Evolutionary conservation across 1,140 invertebrate species (phyloP).

Genomic region (Pentalonia nigronervosa): DNA sequence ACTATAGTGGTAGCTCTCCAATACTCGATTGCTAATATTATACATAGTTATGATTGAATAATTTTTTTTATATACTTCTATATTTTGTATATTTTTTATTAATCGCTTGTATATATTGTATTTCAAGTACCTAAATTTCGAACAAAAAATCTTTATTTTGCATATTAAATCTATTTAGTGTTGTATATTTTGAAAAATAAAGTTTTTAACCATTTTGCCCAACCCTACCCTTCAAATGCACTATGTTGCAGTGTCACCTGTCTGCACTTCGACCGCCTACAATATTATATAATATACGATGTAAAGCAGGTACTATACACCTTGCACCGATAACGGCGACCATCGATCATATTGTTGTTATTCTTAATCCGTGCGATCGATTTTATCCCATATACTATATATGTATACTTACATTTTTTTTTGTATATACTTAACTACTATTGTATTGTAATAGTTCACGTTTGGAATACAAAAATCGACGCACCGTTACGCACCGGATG

Average conservation of each 20-base stretch:
- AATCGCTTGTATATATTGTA: too few species aligned
- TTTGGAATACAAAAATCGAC: slow-evolving; percentile 18
- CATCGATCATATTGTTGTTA: slow-evolving; percentile 2
- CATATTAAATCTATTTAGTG: not conserved
- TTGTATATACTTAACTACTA: not conserved
- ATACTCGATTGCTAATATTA: too few species aligned
- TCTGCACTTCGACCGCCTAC: not conserved
- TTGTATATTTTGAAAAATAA: not conserved
- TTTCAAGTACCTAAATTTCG: too few species aligned
- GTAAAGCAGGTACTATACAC: not conserved
- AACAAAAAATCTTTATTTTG: not conserved
- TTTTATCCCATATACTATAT: not conserved
- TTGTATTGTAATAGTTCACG: not conserved
- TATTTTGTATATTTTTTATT: too few species aligned
- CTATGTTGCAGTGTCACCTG: not conserved
- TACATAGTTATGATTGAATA: too few species aligned
- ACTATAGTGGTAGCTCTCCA: too few species aligned
- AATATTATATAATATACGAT: not conserved
- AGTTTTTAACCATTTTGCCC: not conserved
- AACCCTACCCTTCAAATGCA: not conserved
- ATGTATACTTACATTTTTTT: not conserved
- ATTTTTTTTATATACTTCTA: too few species aligned
- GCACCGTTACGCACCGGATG: slow-evolving; percentile 9
- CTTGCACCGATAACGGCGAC: not conserved
- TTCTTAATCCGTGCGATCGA: slow-evolving; percentile 20